Conservation (phyloP, 2,113 vertebrate genomes). For the Aleadryas rufinucha region DNA sequence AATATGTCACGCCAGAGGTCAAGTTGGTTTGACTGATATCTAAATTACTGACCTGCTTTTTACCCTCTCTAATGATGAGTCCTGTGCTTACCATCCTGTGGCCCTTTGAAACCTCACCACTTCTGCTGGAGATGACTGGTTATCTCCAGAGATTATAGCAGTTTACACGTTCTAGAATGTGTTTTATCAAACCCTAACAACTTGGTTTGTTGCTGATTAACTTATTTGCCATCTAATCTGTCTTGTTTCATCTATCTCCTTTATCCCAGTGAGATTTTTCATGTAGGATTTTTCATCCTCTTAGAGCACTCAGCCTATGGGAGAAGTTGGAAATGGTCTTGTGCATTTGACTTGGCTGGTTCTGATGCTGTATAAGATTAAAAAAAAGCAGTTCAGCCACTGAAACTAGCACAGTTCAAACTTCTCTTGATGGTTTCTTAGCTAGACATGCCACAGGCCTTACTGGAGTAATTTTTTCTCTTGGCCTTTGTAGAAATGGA, state of each 20-base stretch:
- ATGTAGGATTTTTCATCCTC: background rate
- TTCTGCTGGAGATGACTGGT: background rate
- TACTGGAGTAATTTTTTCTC: background rate
- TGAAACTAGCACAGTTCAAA: background rate
- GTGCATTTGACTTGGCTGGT: background rate
- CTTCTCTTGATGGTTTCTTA: background rate
- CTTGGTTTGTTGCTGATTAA: too few relatives aligned
- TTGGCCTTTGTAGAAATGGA: background rate
- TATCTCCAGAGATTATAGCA: background rate
- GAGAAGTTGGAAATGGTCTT: background rate
- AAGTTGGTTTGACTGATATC: background rate
- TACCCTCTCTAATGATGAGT: background rate
- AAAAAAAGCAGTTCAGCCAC: background rate
- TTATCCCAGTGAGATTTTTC: background rate
- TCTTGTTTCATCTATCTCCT: background rate
- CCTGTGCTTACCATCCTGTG: background rate
- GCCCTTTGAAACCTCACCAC: background rate
- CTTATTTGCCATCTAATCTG: background rate
- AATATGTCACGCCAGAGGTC: background rate
- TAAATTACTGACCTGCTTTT: background rate
- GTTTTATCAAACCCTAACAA: background rate
- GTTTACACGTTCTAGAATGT: background rate
- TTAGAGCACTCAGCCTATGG: background rate
- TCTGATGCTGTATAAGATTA: background rate
- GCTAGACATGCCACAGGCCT: background rate